Evolutionary conservation across 2,113 vertebrate species (phyloP), one percentile per base, ranked within the genome.

Genomic region (Eudorcas thomsonii): DNA sequence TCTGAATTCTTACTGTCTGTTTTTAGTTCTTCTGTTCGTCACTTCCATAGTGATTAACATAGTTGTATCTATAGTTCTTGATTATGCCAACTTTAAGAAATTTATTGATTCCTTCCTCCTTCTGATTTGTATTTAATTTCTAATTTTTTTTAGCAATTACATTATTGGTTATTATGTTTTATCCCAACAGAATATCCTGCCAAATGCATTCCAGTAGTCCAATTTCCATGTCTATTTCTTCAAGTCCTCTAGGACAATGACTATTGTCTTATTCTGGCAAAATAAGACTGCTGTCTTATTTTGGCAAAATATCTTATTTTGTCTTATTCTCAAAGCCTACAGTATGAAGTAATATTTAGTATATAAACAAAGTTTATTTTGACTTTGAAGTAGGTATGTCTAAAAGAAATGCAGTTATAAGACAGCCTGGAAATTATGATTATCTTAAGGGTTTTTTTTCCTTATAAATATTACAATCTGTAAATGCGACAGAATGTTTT

Each of bases 21-120:
- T 96, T 64, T 96, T 43, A 85, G 64, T 96, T 94, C 25, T 88
- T 94, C 17, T 78, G 59, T 62, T 97, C 48, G 60, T 91, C 36
- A 87, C n/a, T 91, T 94, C 30, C 74, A 97, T 17, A 45, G 85
- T 59, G 48, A 92, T 89, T 43, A 90, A 74, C 33, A 55, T 39
- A 2, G 67, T 30, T 96, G 2, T 50, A 83, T 21, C 50, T 77
- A 91, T 21, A 78, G 50, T 62, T 45, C 52, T 60, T 15, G 43
- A 85, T 48, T 48, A 81, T 14, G 71, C 2, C n/a, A 97, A 55
- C 43, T 96, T 85, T 36, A 89, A 91, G 59, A 91, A 21, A 86
- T 84, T 43, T 86, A n/a, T 1, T 60, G 36, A 52, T 87, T 90
- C 86, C 33, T 13, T 45, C 30, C 6, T 81, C 36, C 36, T 95